These are phyloP conservation scores for Acromyrmex charruanus DNA, from an alignment of 1,140 invertebrate genomes.

Conservation along the genomic window DNA sequence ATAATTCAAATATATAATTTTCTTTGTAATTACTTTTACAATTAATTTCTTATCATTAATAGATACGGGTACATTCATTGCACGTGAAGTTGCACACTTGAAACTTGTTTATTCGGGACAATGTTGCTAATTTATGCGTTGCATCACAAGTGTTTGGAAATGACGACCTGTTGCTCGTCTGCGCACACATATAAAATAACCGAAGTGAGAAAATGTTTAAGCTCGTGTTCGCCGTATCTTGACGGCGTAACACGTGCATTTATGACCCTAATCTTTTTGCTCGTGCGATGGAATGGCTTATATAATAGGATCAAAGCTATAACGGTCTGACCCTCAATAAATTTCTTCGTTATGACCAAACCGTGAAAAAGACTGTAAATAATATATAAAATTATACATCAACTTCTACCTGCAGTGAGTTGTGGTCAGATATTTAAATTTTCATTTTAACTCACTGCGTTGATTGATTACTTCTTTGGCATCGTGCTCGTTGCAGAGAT, in stretches of 20 bases:
- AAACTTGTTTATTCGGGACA: background rate
- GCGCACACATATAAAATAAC: background rate
- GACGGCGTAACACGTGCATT: background rate
- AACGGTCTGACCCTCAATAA: background rate
- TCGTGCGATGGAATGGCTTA: background rate
- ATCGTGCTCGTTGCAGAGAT: background rate
- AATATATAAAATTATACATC: background rate
- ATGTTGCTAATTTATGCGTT: conserved; percentile 15
- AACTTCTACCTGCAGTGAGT: background rate
- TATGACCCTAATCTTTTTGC: conserved; percentile 23
- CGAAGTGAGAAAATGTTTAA: conserved; percentile 23
- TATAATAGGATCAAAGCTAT: background rate
- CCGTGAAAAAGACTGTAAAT: background rate
- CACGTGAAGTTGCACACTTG: background rate
- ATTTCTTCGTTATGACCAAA: background rate
- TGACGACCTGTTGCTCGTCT: conserved; percentile 49
- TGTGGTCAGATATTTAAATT: background rate
- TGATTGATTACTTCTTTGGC: conserved; percentile 14
- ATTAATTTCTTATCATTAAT: background rate
- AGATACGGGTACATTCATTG: background rate
- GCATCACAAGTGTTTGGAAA: conserved; percentile 27
- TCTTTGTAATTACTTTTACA: background rate
- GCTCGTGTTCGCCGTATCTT: background rate
- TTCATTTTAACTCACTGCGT: background rate
- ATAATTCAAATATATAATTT: background rate